Conservation (phyloP, 2,113 vertebrate species). For the Siphamia tubifer region DNA sequence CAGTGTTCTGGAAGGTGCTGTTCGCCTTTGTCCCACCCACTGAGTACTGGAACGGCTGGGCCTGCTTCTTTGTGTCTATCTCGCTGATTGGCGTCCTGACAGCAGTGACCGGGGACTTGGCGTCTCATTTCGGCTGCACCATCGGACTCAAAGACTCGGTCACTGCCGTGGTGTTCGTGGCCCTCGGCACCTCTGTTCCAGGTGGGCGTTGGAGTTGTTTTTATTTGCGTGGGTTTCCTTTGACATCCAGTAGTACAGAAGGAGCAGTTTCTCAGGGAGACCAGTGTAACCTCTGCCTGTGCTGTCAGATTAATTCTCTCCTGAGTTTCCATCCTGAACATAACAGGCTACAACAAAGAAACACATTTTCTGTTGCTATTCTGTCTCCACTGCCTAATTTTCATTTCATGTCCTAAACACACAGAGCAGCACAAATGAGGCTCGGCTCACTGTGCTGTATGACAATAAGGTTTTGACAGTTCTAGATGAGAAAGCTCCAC, state of each 20-base stretch:
- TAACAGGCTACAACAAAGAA: slow-evolving; percentile 42
- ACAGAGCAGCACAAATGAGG: slow-evolving; percentile 4
- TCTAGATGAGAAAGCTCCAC: background rate
- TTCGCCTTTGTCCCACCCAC: slow-evolving; percentile 87
- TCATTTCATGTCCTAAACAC: slow-evolving; percentile 20
- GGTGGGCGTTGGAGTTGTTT: slow-evolving; percentile 67
- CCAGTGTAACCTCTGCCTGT: slow-evolving; percentile 13
- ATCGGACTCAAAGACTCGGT: slow-evolving; percentile 85
- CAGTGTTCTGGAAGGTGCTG: slow-evolving; percentile 89
- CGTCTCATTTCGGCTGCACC: slow-evolving; percentile 86
- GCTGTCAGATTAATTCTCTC: slow-evolving; percentile 35
- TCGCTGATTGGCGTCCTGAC: slow-evolving; percentile 83
- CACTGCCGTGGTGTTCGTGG: slow-evolving; percentile 87
- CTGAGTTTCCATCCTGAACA: background rate
- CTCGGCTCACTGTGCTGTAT: background rate
- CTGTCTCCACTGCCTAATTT: background rate
- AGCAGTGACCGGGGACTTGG: slow-evolving; percentile 84
- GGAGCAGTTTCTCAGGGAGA: slow-evolving; percentile 24
- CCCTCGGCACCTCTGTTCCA: slow-evolving; percentile 86
- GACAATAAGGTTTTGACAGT: slow-evolving; percentile 20
- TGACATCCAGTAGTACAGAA: background rate
- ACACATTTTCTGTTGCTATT: slow-evolving; percentile 25
- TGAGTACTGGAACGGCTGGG: slow-evolving; percentile 88
- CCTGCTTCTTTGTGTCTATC: slow-evolving; percentile 86
- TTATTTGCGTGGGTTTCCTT: background rate